phyloP scores from a whole-genome alignment of 1,140 invertebrate genomes.

The Hesperophylax magnus region DNA sequence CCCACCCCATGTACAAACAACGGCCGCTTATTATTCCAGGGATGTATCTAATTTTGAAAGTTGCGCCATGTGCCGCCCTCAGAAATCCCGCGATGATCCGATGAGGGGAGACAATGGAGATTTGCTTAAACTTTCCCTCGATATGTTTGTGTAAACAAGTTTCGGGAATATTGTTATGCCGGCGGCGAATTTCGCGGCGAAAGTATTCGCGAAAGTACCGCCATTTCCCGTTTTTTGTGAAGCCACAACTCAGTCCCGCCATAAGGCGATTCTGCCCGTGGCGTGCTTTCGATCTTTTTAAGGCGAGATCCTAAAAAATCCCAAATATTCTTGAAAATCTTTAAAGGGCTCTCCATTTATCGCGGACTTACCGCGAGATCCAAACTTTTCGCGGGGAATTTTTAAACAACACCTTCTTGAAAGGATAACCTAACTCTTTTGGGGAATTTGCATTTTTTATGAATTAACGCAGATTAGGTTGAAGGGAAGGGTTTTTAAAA shows the following conservation, averaged over 20 bases:
- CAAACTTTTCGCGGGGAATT: conserved; percentile 10
- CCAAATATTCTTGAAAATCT: too few relatives aligned
- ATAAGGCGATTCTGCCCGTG: conserved; percentile 25
- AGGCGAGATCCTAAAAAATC: background rate
- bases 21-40: conserved; percentile 42
- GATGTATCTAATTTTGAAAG: conserved; percentile 52
- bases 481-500: too few relatives aligned
- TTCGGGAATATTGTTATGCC: conserved; percentile 29
- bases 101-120: conserved; percentile 4
- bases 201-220: background rate
- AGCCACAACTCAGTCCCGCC: background rate
- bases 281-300: background rate
- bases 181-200: background rate
- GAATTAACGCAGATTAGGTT: too few relatives aligned
- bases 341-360: conserved; percentile 5
- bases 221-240: conserved; percentile 8
- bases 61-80: conserved; percentile 38
- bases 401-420: conserved; percentile 14
- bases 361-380: conserved; percentile 8
- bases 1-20: conserved; percentile 17
- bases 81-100: conserved; percentile 19
- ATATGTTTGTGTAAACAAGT: conserved; percentile 19
- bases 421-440: conserved; percentile 9
- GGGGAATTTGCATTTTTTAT: background rate
- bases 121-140: conserved; percentile 40